Base-by-base conservation (phyloP, 2,888 invertebrate species). In the Zonitis immaculata region DNA sequence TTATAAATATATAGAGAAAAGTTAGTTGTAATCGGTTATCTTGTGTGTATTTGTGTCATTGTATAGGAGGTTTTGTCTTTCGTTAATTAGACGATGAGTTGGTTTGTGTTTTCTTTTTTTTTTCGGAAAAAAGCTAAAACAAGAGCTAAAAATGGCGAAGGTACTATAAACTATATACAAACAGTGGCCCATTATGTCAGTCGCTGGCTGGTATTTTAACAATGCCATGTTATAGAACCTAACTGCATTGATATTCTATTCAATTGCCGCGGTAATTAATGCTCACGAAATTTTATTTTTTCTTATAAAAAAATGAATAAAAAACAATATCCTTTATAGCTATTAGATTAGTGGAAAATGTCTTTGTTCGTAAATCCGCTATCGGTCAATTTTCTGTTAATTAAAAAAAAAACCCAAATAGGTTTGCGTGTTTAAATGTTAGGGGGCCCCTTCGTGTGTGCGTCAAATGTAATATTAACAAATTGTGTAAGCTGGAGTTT, bases 81-180 rank as follows among this genome's bases (percentile, higher is more conserved):
- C 66, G 35, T 70, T 72, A 72, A 72, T 72, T 71, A 71, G 69
- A 67, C 67, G 62, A 63, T 58, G 61, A 60, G 69, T 63, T 59
- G 62, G n/a, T n/a, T n/a, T n/a, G n/a, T n/a, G n/a, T n/a, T n/a
- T n/a, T n/a, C n/a, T n/a, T n/a, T n/a, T n/a, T n/a, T n/a, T n/a
- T 61, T 67, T 62, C 62, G 62, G n/a, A 30, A 35, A 35, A 35
- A 9, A 35, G 9, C 66, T n/a, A 58, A 62, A 67, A 66, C 69
- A 66, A 67, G 68, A 35, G 62, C 70, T 70, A 72, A 72, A 73
- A 73, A 73, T 71, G 71, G 70, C 70, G 68, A 69, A 66, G 67
- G 65, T 68, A 63, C 70, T 67, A 71, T 72, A 73, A 72, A 73
- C n/a, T n/a, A 73, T 73, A 72, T 69, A 73, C 71, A 69, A 70